These are phyloP conservation scores for Chloropsis cyanopogon DNA, from an alignment of 2,113 vertebrate genomes.

Conservation along the genomic window DNA sequence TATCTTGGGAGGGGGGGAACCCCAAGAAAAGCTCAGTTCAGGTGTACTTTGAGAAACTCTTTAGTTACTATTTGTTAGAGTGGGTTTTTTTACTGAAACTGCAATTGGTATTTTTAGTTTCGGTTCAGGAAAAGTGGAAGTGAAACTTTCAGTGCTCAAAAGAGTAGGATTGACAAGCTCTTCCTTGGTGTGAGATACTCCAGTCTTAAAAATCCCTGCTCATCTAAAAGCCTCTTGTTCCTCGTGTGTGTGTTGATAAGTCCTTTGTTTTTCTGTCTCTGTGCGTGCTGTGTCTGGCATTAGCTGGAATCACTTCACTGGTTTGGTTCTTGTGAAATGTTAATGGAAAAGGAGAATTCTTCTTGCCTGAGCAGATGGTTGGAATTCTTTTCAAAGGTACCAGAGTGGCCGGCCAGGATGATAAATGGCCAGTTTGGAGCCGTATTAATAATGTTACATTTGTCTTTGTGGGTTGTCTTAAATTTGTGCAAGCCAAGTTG, in stretches of 20 bases:
- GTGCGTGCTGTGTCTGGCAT: neutral
- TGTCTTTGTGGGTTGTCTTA: neutral
- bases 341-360: neutral
- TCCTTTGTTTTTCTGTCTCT: neutral
- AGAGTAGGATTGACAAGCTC: neutral
- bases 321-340: neutral
- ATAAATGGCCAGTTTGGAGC: neutral
- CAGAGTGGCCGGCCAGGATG: neutral
- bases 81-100: neutral
- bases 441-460: neutral
- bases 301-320: neutral
- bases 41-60: neutral
- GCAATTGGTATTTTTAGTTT: neutral
- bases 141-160: neutral
- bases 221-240: neutral
- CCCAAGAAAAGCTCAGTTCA: neutral
- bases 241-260: neutral
- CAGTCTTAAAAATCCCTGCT: neutral
- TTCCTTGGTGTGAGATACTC: neutral
- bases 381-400: neutral
- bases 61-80: neutral
- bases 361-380: neutral
- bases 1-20: rapidly evolving
- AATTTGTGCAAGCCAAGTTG: neutral
- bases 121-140: neutral